phyloP scores from a whole-genome alignment of 1,140 invertebrate species.

The Hycleus phaleratus region DNA sequence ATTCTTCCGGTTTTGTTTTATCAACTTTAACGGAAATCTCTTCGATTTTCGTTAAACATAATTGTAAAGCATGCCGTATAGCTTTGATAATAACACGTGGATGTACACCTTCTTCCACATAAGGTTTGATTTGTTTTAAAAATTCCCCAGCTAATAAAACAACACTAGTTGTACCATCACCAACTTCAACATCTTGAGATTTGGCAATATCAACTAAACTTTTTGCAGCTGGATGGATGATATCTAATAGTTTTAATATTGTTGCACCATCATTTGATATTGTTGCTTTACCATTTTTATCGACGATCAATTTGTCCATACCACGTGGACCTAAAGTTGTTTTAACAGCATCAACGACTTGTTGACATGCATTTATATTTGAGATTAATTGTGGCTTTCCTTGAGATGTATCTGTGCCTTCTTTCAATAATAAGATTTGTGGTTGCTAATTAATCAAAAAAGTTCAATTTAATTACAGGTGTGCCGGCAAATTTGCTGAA shows the following conservation, averaged over 20 bases:
- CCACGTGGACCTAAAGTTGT: slow-evolving; percentile 97
- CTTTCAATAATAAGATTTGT: slow-evolving; percentile 95
- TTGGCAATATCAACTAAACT: slow-evolving; percentile 98
- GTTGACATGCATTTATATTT: slow-evolving; percentile 99
- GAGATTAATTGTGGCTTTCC: slow-evolving; percentile 94
- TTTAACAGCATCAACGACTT: slow-evolving; percentile 87
- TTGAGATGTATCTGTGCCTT: slow-evolving; percentile 95
- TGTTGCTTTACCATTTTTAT: slow-evolving; percentile 78
- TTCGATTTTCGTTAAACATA: slow-evolving; percentile 80
- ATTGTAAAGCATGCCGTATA: slow-evolving; percentile 68
- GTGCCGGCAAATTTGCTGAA: no score
- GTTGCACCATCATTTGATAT: slow-evolving; percentile 99
- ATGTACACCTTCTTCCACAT: slow-evolving; percentile 96
- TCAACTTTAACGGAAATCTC: slow-evolving; percentile 78
- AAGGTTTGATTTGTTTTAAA: slow-evolving; percentile 90
- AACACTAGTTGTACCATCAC: slow-evolving; percentile 96
- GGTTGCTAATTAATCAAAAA: slow-evolving; percentile 63
- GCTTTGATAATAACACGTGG: slow-evolving; percentile 86
- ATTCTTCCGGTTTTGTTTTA: slow-evolving; percentile 47
- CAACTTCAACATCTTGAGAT: slow-evolving; percentile 98
- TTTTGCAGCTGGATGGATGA: slow-evolving; percentile 96
- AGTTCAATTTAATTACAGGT: not conserved
- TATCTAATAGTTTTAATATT: slow-evolving; percentile 94
- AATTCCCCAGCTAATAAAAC: slow-evolving; percentile 94
- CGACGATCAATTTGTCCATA: slow-evolving; percentile 99